Conservation (phyloP, 2,888 invertebrate species). For the Sinopyrophorus schimmeli region DNA sequence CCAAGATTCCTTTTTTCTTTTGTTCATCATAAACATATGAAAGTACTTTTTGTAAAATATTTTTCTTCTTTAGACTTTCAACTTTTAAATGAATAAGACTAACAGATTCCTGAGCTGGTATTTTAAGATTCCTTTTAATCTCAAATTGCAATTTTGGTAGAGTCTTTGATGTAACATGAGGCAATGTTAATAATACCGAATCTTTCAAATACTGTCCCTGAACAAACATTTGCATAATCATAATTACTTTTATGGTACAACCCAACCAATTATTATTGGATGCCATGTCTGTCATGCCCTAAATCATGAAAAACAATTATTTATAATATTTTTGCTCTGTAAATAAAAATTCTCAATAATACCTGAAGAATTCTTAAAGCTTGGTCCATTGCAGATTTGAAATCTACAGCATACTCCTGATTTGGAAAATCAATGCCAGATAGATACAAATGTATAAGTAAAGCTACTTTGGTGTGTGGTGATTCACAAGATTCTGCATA, state of each 20-base stretch:
- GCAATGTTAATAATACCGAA: conserved; percentile 75
- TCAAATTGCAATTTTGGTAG: conserved; percentile 63
- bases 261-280: conserved; percentile 90
- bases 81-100: conserved; percentile 59
- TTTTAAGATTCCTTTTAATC: conserved; percentile 37
- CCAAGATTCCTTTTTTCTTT: conserved; percentile 42
- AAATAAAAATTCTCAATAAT: conserved; percentile 35
- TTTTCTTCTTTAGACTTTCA: conserved; percentile 62
- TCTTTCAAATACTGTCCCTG: conserved; percentile 89
- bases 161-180: conserved; percentile 70
- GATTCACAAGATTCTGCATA: conserved; percentile 79
- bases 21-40: conserved; percentile 39
- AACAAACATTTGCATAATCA: conserved; percentile 85
- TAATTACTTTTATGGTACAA: conserved; percentile 75
- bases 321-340: background rate
- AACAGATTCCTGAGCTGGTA: background rate
- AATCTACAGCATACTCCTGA: conserved; percentile 93
- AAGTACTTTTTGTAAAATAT: conserved; percentile 46
- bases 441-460: conserved; percentile 94
- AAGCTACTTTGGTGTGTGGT: conserved; percentile 90
- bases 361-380: conserved; percentile 92
- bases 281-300: conserved; percentile 96
- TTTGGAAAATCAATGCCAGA: conserved; percentile 80
- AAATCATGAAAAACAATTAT: conserved; percentile 40
- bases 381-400: conserved; percentile 96